Evolutionary conservation across 2,113 vertebrate genomes (phyloP).

Genomic region (Oryctolagus cuniculus): DNA sequence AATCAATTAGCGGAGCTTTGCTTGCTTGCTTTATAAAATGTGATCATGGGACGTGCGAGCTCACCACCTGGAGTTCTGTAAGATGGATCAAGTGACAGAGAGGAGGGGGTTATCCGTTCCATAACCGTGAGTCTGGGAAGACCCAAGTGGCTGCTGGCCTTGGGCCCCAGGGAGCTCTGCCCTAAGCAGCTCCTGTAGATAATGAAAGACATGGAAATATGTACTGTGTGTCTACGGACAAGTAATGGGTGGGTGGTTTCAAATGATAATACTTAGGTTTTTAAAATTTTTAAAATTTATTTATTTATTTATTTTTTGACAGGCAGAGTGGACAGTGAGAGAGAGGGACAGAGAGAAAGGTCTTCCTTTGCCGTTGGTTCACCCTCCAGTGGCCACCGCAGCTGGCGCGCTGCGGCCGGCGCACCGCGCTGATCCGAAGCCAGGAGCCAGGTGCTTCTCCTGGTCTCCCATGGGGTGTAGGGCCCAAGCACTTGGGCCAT

Average conservation of each 20-base stretch:
- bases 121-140: background rate
- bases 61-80: background rate
- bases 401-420: no score
- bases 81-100: background rate
- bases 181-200: background rate
- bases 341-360: no score
- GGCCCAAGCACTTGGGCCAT: no score
- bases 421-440: no score
- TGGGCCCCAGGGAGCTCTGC: background rate
- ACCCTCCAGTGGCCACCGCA: no score
- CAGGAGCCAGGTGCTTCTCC: no score
- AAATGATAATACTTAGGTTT: background rate
- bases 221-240: background rate
- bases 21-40: background rate
- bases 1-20: slow-evolving; percentile 26
- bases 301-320: no score
- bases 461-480: no score
- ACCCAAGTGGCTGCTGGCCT: background rate
- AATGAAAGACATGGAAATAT: slow-evolving; percentile 1
- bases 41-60: background rate
- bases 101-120: background rate
- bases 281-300: no score
- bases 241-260: background rate
- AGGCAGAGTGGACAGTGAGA: no score
- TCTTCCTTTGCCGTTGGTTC: no score